Evolutionary conservation across 2,888 invertebrate genomes (phyloP).

Genomic region (Pyrocoelia pectoralis): DNA sequence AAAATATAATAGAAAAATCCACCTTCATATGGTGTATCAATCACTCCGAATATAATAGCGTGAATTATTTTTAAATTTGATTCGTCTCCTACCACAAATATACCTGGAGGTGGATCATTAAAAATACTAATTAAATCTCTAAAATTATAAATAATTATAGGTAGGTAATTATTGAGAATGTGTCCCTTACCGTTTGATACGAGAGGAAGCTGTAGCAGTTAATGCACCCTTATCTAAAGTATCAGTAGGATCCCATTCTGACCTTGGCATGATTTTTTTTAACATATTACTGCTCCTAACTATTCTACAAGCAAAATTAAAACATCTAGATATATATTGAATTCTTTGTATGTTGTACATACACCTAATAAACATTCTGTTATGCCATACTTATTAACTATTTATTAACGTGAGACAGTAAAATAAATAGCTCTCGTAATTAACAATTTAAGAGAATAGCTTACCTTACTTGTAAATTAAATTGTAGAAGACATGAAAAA

Average conservation of each 20-base stretch:
- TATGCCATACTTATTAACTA: no score
- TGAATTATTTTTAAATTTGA: constrained; percentile 64
- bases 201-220: constrained; percentile 34
- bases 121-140: constrained; percentile 66
- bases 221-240: constrained; percentile 30
- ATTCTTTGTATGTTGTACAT: no score
- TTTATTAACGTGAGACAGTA: no score
- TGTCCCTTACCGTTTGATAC: constrained; percentile 38
- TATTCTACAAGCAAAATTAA: no score
- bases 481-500: no score
- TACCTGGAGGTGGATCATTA: constrained; percentile 65
- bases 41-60: constrained; percentile 65
- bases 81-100: constrained; percentile 65
- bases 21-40: constrained; percentile 69
- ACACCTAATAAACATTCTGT: no score
- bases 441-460: no score
- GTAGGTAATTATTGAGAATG: not conserved
- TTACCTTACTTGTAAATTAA: no score
- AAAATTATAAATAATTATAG: constrained; percentile 37
- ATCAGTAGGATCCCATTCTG: constrained; percentile 40
- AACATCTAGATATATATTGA: no score
- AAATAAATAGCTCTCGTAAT: no score
- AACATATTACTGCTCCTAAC: not conserved
- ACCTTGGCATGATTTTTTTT: constrained; percentile 9
- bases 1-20: constrained; percentile 64